phyloP scores from a whole-genome alignment of 2,888 invertebrate genomes.

The Aromia moschata region DNA sequence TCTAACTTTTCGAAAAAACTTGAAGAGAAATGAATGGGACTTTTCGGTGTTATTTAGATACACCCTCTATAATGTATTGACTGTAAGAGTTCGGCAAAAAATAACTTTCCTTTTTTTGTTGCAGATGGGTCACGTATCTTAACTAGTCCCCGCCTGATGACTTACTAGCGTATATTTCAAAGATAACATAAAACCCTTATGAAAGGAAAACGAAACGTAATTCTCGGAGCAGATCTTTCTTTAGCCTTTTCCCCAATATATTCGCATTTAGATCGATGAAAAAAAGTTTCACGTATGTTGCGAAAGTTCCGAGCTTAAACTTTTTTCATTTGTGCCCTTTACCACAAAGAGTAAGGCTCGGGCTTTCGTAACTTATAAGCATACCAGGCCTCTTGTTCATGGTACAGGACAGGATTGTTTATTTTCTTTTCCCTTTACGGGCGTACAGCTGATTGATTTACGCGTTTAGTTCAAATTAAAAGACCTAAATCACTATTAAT shows the following conservation, averaged over 20 bases:
- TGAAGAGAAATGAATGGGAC: no score
- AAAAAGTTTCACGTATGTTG: conserved; percentile 6
- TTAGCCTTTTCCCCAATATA: not conserved
- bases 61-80: no score
- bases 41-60: no score
- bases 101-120: not conserved
- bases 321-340: conserved; percentile 8
- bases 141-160: conserved; percentile 15
- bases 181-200: conserved; percentile 4
- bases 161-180: conserved; percentile 19
- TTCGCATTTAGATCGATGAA: conserved; percentile 6
- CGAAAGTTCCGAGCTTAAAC: not conserved
- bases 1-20: no score
- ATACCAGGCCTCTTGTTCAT: not conserved
- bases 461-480: no score
- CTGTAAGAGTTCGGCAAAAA: no score
- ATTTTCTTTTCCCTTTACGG: not conserved
- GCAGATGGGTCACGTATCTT: conserved; percentile 10
- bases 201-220: conserved; percentile 3
- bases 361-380: not conserved
- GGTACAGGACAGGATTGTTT: not conserved
- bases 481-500: no score
- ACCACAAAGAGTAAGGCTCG: not conserved
- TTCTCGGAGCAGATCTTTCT: not conserved
- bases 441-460: not conserved